Conservation (phyloP, 2,113 vertebrate species). For the mouse (Mus musculus) region GRCm39 chr7:18767001-18767500, state of each 20-base stretch:
- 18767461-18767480: not conserved
- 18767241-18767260: not conserved
- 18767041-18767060: too few species aligned
- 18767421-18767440: not conserved
- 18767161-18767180: not conserved
- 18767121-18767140: too few species aligned
- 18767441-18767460: not conserved
- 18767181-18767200: not conserved
- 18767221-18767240: not conserved
- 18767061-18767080: not conserved
- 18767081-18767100: not conserved
- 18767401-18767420: constrained; percentile 11
- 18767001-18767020: not conserved
- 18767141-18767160: not conserved
- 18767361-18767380: not conserved
- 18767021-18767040: too few species aligned
- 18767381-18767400: not conserved
- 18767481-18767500: too few species aligned
- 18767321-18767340: not conserved
- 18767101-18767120: not conserved
- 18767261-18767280: not conserved
- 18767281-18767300: not conserved
- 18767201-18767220: not conserved
- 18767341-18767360: not conserved
- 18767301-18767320: not conserved